Percentiles rank a stretch among this genome's conserved stretches.
Conservation (phyloP, 2,113 vertebrate genomes). For the Rhinogobius similis region DNA sequence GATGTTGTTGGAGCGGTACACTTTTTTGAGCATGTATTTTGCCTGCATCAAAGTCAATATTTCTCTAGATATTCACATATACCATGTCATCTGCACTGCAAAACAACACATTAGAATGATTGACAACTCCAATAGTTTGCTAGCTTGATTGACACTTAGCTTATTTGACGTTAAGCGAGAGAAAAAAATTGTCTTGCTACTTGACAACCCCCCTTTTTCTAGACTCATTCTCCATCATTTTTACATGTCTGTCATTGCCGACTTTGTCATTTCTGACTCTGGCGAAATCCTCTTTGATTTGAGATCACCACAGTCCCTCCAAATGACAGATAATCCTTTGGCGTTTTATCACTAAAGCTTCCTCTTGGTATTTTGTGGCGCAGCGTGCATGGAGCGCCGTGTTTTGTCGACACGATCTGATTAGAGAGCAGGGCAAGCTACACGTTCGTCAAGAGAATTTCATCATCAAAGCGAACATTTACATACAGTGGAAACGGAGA, state of each 20-base stretch:
- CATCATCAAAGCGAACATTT: conserved; percentile 16
- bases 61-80: conserved; percentile 10
- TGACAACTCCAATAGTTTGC: conserved; percentile 74
- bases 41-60: conserved; percentile 50
- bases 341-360: conserved; percentile 76
- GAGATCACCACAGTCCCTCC: conserved; percentile 64
- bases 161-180: conserved; percentile 66
- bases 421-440: conserved; percentile 57
- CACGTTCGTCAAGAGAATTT: conserved; percentile 58
- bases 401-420: conserved; percentile 78
- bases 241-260: conserved; percentile 57
- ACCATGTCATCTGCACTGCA: conserved; percentile 32
- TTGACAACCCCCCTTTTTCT: conserved; percentile 48
- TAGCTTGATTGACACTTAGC: conserved; percentile 70
- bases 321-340: conserved; percentile 79
- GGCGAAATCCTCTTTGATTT: conserved; percentile 75
- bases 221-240: conserved; percentile 57
- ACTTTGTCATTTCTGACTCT: conserved; percentile 30
- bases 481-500: not conserved
- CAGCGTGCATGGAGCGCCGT: conserved; percentile 60
- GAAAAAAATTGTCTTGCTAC: conserved; percentile 63
- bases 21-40: conserved; percentile 40
- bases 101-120: conserved; percentile 67
- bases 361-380: conserved; percentile 70
- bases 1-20: conserved; percentile 35